Percentiles rank a stretch among this genome's conserved stretches.
These are phyloP conservation scores for Lithobates sylvaticus DNA, from an alignment of 2,797 vertebrate species.

Conservation along the genomic window DNA sequence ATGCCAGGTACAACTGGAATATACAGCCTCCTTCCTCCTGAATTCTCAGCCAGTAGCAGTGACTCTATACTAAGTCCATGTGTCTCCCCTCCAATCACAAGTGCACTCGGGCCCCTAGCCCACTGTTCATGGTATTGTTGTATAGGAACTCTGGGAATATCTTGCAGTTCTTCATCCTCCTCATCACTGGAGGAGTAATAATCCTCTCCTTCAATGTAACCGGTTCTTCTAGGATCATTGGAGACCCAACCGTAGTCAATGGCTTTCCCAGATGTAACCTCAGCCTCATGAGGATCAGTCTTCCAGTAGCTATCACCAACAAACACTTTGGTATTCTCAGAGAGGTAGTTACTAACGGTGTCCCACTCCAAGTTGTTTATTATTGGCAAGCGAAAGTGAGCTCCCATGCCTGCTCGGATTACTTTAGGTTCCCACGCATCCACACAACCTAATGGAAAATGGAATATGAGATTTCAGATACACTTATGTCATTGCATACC, in stretches of 20 bases:
- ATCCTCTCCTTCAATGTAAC: conserved; percentile 64
- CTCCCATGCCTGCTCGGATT: conserved; percentile 93
- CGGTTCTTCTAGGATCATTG: conserved; percentile 63
- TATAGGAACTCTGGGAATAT: conserved; percentile 70
- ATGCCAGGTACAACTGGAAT: conserved; percentile 83
- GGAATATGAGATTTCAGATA: neutral
- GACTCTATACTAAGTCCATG: conserved; percentile 84
- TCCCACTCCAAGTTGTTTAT: conserved; percentile 83
- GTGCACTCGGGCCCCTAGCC: conserved; percentile 78
- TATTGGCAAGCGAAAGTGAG: conserved; percentile 92
- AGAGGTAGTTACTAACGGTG: conserved; percentile 77
- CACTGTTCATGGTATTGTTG: conserved; percentile 83
- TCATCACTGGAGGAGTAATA: conserved; percentile 39
- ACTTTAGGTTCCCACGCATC: conserved; percentile 97
- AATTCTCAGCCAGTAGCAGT: conserved; percentile 78
- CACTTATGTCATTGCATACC: neutral
- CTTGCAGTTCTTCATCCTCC: conserved; percentile 55
- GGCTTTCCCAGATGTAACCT: conserved; percentile 59
- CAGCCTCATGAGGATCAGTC: fast-evolving
- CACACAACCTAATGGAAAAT: conserved; percentile 87
- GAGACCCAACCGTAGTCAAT: conserved; percentile 75
- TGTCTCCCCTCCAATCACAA: conserved; percentile 91
- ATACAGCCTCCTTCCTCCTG: conserved; percentile 79
- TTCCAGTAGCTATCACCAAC: conserved; percentile 82
- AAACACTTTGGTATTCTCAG: conserved; percentile 73